phyloP scores from a whole-genome alignment of 2,797 vertebrate genomes.

The Mormyrops boulengeri region DNA sequence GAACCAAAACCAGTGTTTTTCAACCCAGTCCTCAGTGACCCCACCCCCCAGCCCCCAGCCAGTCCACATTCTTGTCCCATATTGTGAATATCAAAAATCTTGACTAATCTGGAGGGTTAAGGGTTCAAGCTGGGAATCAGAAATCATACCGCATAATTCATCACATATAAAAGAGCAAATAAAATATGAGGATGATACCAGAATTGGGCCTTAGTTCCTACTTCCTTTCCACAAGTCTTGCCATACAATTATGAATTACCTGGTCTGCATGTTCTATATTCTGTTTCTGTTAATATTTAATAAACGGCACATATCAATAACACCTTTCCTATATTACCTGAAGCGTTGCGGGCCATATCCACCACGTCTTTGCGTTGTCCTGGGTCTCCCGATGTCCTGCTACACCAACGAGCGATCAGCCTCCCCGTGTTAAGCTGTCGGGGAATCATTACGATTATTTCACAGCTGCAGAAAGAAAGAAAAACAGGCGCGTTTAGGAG shows the following conservation, averaged over 20 bases:
- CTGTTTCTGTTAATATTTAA: neutral
- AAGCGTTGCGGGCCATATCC: constrained; percentile 61
- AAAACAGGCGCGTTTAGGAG: neutral
- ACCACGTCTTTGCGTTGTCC: constrained; percentile 29
- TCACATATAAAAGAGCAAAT: neutral
- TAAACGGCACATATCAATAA: neutral
- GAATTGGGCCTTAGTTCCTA: neutral
- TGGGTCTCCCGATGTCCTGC: constrained; percentile 35
- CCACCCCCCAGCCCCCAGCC: neutral
- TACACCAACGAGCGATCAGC: constrained; percentile 39
- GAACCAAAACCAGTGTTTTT: neutral
- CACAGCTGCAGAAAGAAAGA: neutral
- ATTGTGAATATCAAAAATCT: neutral
- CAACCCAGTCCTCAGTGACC: neutral
- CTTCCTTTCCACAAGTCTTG: neutral
- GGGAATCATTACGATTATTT: constrained; percentile 50
- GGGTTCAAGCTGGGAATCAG: neutral
- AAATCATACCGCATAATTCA: neutral
- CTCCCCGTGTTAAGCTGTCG: constrained; percentile 32
- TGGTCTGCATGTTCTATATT: neutral
- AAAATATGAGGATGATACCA: neutral
- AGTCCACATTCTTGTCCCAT: neutral
- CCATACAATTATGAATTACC: neutral
- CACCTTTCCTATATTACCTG: constrained; percentile 40
- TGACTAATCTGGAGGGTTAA: neutral